phyloP scores from a whole-genome alignment of 2,113 vertebrate species.

The Aviceda subcristata region DNA sequence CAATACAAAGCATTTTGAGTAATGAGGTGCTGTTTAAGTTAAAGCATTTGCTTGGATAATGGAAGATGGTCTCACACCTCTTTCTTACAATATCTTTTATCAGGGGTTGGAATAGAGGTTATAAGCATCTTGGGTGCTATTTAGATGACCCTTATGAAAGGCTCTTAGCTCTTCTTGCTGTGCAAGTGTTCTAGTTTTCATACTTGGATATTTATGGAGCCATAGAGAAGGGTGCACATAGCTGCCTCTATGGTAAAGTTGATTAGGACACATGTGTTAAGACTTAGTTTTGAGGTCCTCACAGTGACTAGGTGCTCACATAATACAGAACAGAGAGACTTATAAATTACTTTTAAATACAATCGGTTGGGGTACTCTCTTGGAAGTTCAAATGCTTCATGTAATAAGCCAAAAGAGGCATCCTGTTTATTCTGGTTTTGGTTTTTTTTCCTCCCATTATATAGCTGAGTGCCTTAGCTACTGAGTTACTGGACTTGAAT shows the following conservation, averaged over 20 bases:
- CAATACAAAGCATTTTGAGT: not conserved
- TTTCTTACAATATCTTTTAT: not conserved
- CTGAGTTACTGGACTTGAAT: not conserved
- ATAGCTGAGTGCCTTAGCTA: not conserved
- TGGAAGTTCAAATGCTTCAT: not conserved
- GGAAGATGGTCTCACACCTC: not conserved
- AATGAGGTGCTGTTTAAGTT: not conserved
- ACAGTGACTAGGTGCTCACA: not conserved
- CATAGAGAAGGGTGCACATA: not conserved
- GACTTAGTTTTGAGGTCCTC: not conserved
- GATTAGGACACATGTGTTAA: accelerated
- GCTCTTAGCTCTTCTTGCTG: not conserved
- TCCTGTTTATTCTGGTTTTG: not conserved
- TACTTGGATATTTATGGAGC: not conserved
- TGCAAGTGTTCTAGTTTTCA: not conserved
- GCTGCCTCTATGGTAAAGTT: not conserved
- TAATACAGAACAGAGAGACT: not conserved
- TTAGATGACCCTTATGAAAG: not conserved
- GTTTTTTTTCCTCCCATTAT: not conserved
- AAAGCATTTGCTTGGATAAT: not conserved
- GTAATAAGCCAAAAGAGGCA: not conserved
- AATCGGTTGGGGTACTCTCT: not conserved
- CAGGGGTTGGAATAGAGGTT: not conserved
- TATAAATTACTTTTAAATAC: not conserved
- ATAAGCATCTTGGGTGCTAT: not conserved